Evolutionary conservation across 2,113 vertebrate genomes (phyloP).

Genomic region (Triplophysa siluroides): DNA sequence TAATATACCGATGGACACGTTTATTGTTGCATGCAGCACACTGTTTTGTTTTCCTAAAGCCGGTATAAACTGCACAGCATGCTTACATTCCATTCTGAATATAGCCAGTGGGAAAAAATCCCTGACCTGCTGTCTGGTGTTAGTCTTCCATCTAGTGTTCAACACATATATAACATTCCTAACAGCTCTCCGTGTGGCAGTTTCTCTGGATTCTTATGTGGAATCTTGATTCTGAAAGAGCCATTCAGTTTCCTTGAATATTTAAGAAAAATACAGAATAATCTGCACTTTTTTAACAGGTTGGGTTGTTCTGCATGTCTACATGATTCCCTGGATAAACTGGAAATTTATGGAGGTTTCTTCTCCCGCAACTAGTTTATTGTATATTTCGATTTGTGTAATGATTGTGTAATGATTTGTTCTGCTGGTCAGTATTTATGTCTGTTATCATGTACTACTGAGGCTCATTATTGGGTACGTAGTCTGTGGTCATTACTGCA

Average conservation of each 20-base stretch:
- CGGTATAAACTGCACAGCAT: not conserved
- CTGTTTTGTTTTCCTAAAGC: not conserved
- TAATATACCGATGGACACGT: too few relatives aligned
- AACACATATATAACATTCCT: not conserved
- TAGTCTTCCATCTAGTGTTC: conserved; percentile 41
- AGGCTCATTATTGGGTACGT: not conserved
- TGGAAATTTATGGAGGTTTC: conserved; percentile 41
- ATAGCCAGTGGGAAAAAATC: not conserved
- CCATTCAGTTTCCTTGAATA: not conserved
- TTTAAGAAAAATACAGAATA: not conserved
- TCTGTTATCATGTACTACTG: conserved; percentile 43
- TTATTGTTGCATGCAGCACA: not conserved
- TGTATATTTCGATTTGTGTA: conserved; percentile 26
- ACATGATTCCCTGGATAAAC: conserved; percentile 20
- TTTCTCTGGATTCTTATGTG: not conserved
- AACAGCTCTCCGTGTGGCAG: not conserved
- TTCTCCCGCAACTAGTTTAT: conserved; percentile 15
- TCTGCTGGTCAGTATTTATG: conserved; percentile 33
- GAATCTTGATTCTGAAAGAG: not conserved
- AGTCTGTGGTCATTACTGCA: not conserved
- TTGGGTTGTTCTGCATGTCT: not conserved
- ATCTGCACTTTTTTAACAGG: conserved; percentile 13
- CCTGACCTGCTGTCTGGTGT: not conserved
- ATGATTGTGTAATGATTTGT: conserved; percentile 9
- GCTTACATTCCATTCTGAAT: not conserved